Evolutionary conservation across 2,113 vertebrate species (phyloP), one percentile per base, ranked within the genome.

Genomic region (Engraulis encrasicolus): DNA sequence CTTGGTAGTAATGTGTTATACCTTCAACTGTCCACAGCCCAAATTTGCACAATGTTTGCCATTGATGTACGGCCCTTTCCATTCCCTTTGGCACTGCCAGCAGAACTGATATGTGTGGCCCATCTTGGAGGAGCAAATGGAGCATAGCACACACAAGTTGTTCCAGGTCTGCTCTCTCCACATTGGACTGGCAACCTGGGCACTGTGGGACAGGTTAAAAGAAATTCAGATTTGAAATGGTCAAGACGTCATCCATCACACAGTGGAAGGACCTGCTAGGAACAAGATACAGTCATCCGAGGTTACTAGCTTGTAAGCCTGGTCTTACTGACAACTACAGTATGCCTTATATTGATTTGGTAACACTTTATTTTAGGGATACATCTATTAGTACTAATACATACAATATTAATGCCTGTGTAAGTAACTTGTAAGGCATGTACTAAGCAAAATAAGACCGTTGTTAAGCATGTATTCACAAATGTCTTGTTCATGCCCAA

Each of bases 81-180:
- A 94, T 0, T 45, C 0, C 48, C 38, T 89, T 31, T 19, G 50
- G 81, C 94, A 95, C 83, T 91, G 92, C 93, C 94, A 95, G 82
- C 93, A 95, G 82, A 95, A 95, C 34, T 89, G 48, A 49, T 79
- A 89, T 6, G 0, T 6, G 31, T 50, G 78, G 40, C 83, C 86
- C 78, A 27, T 81, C 9, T 84, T 85, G 0, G 89, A 85, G 1
- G 86, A 82, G 45, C 91, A 92, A 48, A 92, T 79, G 7, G 58
- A 86, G 81, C 89, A 91, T 36, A 20, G 45, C 3, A 91, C 89
- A 84, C 79, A 88, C 52, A 91, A 54, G 45, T 92, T 92, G 77
- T 12, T 78, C n/a, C 50, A 78, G 40, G 78, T 91, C 50, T 31
- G 23, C 38, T 84, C 91, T 86, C 85, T 91, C 90, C 38, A 92